Conservation (phyloP, 2,113 vertebrate species). For the Passer domesticus region DNA sequence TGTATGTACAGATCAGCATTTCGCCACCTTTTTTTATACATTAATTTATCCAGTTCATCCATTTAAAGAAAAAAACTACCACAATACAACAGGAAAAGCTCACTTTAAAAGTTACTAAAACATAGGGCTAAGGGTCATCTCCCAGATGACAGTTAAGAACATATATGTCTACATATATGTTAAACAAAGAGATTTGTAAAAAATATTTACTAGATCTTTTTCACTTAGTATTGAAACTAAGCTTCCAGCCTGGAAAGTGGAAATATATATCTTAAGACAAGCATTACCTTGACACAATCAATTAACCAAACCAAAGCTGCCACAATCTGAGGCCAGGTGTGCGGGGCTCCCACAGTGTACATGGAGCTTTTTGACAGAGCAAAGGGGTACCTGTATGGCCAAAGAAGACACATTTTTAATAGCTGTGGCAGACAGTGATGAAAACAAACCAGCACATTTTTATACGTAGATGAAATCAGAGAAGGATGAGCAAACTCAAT, state of each 20-base stretch:
- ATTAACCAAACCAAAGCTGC: conserved; percentile 91
- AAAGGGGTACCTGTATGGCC: conserved; percentile 87
- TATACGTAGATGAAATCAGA: not conserved
- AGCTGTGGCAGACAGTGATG: not conserved
- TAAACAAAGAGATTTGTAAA: not conserved
- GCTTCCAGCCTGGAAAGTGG: not conserved
- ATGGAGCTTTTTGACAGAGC: conserved; percentile 92
- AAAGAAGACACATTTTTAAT: not conserved
- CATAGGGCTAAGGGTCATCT: not conserved
- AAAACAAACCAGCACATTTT: not conserved
- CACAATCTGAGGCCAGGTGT: conserved; percentile 95
- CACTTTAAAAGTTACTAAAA: not conserved
- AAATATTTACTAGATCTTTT: not conserved
- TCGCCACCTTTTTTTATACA: fast-evolving
- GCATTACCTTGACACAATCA: conserved; percentile 88
- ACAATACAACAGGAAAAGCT: not conserved
- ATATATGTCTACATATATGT: not conserved
- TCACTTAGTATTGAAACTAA: not conserved
- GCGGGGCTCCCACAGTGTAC: conserved; percentile 96
- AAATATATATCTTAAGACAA: not conserved
- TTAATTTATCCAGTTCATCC: not conserved
- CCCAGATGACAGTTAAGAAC: not conserved
- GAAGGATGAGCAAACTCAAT: not conserved
- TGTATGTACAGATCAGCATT: not conserved
- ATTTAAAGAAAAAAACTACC: not conserved